Conservation (phyloP, 1,140 invertebrate genomes). For the Macrosteles quadrilineatus region DNA sequence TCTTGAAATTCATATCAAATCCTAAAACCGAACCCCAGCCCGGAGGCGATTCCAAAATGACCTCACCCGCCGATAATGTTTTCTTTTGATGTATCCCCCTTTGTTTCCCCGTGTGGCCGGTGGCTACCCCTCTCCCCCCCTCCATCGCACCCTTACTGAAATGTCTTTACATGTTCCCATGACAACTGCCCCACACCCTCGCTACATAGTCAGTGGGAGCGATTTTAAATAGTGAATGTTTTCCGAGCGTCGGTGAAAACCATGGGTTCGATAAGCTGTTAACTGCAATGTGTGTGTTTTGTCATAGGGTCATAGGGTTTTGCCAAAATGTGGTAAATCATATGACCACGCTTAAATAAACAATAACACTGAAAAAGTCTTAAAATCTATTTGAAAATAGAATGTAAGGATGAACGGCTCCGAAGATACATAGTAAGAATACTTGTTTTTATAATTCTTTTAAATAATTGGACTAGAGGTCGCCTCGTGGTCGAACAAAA, state of each 20-base stretch:
- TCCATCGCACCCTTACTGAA: neutral
- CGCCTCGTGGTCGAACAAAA: too few relatives aligned
- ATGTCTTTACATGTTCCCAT: slow-evolving; percentile 32
- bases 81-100: slow-evolving; percentile 24
- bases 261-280: too few relatives aligned
- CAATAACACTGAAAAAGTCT: too few relatives aligned
- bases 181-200: slow-evolving; percentile 1
- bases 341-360: too few relatives aligned
- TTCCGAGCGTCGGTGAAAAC: neutral
- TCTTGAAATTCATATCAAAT: slow-evolving; percentile 32
- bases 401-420: too few relatives aligned
- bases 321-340: too few relatives aligned
- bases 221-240: slow-evolving; percentile 1
- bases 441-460: too few relatives aligned
- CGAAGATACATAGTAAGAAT: too few relatives aligned
- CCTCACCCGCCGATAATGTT: slow-evolving; percentile 24
- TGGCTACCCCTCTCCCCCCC: neutral
- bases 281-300: too few relatives aligned
- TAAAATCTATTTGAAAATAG: too few relatives aligned
- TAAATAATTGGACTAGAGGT: too few relatives aligned
- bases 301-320: too few relatives aligned
- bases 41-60: slow-evolving; percentile 18
- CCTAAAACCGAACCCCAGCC: slow-evolving; percentile 17
- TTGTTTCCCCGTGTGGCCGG: slow-evolving; percentile 23
- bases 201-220: slow-evolving; percentile 11